Base-by-base conservation (phyloP, 1,140 invertebrate species). In the Arctopsyche grandis region DNA sequence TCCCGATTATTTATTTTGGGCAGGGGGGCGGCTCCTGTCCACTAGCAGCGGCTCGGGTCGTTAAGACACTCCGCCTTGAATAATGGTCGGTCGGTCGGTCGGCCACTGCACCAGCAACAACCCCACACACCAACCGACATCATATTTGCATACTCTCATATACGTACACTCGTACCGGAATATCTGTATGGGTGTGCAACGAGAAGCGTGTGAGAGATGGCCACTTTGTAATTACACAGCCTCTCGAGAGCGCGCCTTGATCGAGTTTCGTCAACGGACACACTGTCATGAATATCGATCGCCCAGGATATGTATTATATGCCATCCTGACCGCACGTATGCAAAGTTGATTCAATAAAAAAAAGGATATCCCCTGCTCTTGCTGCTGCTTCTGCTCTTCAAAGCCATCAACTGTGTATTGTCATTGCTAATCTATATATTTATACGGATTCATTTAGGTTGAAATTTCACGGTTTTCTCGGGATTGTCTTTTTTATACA, bases 1-100 rank as follows among this genome's bases (percentile, higher is more conserved):
- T 79, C 70, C 78, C 78, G 52, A 79, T 79, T 79, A 79, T 79
- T 79, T 79, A 79, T 79, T 79, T 79, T 78, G 38, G 44, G 26
- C n/a, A 71, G 24, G 58, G 48, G 74, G 74, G 74, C 74, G 74
- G 74, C 74, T 63, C 52, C 74, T 63, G 43, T 63, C 52, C 56
- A 76, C 74, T 58, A 58, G 48, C 52, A 19, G 22, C 46, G 38
- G 58, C 29, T 12, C 7, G 24, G 74, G 74, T 76, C 74, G 74
- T 76, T 76, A 76, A 76, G 52, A 76, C 56, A 44, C 56, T 76
- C 74, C 74, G 56, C 74, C 74, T 76, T 76, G 74, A 76, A 63
- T 76, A 76, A 76, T 76, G 74, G 74, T 63, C 56, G 56, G 26
- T 58, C 56, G 74, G 74, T 63, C 56, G 56, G 26, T 58, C 56